Conservation (phyloP, 1,140 invertebrate species). For the Pissodes strobi region DNA sequence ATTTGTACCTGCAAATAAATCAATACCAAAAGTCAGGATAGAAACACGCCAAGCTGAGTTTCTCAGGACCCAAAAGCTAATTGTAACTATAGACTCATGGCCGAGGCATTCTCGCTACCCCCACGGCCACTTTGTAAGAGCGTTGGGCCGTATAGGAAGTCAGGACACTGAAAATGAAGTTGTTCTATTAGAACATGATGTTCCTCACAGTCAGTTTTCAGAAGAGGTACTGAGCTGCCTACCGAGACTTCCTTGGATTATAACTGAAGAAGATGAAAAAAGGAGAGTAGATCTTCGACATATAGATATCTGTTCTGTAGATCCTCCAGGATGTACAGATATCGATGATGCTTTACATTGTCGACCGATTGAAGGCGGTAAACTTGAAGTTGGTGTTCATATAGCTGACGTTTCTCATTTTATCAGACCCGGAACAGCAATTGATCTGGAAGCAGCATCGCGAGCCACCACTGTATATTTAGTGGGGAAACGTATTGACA, state of each 20-base stretch:
- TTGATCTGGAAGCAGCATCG: constrained; percentile 85
- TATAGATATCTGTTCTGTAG: constrained; percentile 92
- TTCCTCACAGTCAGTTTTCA: constrained; percentile 94
- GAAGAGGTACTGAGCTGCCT: constrained; percentile 91
- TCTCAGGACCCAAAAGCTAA: constrained; percentile 82
- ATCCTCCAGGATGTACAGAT: constrained; percentile 98
- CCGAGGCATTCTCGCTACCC: constrained; percentile 82
- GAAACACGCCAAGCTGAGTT: constrained; percentile 87
- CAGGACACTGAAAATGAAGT: constrained; percentile 94
- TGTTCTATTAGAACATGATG: constrained; percentile 94
- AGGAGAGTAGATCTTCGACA: constrained; percentile 83
- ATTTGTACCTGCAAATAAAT: constrained; percentile 87
- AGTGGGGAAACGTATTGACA: constrained; percentile 86
- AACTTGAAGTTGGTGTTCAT: constrained; percentile 90
- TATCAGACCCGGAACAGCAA: constrained; percentile 82
- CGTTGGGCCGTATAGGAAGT: constrained; percentile 77
- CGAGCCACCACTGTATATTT: constrained; percentile 90
- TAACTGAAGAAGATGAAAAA: constrained; percentile 81
- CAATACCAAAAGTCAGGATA: constrained; percentile 89
- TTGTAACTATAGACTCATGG: constrained; percentile 97
- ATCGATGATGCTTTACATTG: constrained; percentile 99
- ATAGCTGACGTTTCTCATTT: constrained; percentile 96
- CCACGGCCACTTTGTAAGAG: constrained; percentile 85
- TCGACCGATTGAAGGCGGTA: constrained; percentile 71
- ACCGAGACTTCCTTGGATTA: constrained; percentile 88